Conservation (phyloP, 2,113 vertebrate species). For the Paralichthys olivaceus region DNA sequence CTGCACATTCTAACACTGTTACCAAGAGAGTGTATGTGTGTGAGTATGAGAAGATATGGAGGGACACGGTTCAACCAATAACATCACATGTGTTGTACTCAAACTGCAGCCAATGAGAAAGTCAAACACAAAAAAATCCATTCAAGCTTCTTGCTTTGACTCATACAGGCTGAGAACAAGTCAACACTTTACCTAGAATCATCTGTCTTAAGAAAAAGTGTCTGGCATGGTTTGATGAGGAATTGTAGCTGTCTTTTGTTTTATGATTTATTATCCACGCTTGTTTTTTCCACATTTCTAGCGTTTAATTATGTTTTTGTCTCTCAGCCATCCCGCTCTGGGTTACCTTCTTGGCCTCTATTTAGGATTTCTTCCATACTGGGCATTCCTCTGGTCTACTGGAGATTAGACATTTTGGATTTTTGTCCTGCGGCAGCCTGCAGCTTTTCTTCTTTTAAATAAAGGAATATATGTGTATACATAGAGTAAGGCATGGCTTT, state of each 20-base stretch:
- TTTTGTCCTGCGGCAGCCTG: neutral
- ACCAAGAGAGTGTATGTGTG: too few species aligned
- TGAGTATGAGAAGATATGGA: too few species aligned
- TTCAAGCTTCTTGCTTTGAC: neutral
- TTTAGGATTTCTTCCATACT: constrained; percentile 11
- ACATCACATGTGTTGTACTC: too few species aligned
- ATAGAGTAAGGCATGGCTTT: too few species aligned
- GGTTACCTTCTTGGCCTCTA: constrained; percentile 12
- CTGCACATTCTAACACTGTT: too few species aligned
- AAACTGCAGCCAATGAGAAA: too few species aligned
- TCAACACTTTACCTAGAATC: neutral
- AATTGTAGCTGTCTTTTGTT: constrained; percentile 21
- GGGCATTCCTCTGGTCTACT: constrained; percentile 14
- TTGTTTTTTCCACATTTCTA: constrained; percentile 30
- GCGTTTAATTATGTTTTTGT: constrained; percentile 45
- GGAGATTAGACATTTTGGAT: constrained; percentile 15
- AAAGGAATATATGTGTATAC: neutral
- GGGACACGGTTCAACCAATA: too few species aligned
- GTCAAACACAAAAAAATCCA: neutral
- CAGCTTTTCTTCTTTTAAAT: neutral
- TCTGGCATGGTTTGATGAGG: constrained; percentile 13
- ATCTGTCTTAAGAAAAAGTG: neutral
- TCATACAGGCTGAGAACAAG: neutral
- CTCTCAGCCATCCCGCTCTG: constrained; percentile 11
- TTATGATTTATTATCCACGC: constrained; percentile 41